phyloP scores from a whole-genome alignment of 2,888 invertebrate genomes.

The Diarsia dahlii region DNA sequence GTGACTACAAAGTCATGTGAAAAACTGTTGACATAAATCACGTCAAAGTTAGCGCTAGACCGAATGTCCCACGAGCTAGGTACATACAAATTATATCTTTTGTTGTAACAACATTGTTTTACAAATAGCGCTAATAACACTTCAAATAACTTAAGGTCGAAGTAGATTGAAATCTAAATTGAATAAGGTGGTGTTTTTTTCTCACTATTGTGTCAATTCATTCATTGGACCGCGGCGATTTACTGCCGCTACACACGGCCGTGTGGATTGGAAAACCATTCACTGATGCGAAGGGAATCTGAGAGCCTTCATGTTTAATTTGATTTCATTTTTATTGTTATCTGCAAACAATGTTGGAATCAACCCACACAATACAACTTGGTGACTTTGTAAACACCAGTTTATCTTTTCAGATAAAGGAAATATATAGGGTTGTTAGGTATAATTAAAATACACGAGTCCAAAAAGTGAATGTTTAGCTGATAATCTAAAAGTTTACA shows the following conservation, averaged over 20 bases:
- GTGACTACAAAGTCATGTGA: constrained; percentile 63
- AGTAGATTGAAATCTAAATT: constrained; percentile 81
- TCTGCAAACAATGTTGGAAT: background rate
- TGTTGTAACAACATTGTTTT: constrained; percentile 79
- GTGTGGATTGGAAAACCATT: constrained; percentile 36
- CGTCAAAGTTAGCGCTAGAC: constrained; percentile 61
- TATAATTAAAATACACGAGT: background rate
- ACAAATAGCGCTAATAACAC: constrained; percentile 81
- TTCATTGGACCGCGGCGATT: constrained; percentile 72
- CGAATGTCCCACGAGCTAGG: constrained; percentile 70
- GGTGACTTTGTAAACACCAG: background rate
- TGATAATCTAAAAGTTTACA: background rate
- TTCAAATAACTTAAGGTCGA: constrained; percentile 77
- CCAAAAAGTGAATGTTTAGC: background rate
- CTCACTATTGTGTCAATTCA: constrained; percentile 84
- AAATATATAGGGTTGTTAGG: background rate
- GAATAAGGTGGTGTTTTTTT: constrained; percentile 76
- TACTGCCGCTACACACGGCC: constrained; percentile 68
- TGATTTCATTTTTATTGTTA: background rate
- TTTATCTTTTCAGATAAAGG: background rate
- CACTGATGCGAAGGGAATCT: background rate
- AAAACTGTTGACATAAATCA: constrained; percentile 68
- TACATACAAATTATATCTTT: constrained; percentile 72
- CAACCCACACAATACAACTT: background rate
- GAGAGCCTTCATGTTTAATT: constrained; percentile 7